Percentiles rank a stretch among this genome's conserved stretches.
Conservation (phyloP, 1,140 invertebrate species). For the Lepidurus packardi region DNA sequence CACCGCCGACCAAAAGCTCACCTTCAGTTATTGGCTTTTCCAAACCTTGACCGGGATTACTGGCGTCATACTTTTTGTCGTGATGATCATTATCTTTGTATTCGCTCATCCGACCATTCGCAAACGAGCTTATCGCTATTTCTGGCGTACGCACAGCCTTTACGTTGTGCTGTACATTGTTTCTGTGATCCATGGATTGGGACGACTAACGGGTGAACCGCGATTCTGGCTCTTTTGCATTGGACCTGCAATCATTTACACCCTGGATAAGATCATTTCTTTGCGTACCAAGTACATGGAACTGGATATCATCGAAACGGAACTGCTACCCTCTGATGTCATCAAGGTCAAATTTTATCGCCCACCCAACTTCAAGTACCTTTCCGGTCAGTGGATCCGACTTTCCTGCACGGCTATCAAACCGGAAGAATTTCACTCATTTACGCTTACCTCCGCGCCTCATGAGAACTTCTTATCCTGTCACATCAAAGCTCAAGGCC, state of each 20-base stretch:
- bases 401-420: conserved; percentile 87
- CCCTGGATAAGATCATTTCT: conserved; percentile 85
- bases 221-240: conserved; percentile 95
- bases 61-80: conserved; percentile 85
- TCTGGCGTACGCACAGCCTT: conserved; percentile 94
- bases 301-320: conserved; percentile 89
- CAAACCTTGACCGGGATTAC: conserved; percentile 89
- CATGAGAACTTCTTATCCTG: conserved; percentile 96
- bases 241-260: conserved; percentile 66
- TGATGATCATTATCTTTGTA: conserved; percentile 94
- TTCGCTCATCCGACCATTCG: conserved; percentile 93
- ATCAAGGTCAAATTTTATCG: conserved; percentile 88
- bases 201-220: conserved; percentile 82
- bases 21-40: conserved; percentile 90
- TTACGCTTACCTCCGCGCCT: conserved; percentile 95
- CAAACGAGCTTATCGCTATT: conserved; percentile 91
- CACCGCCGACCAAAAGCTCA: conserved; percentile 82
- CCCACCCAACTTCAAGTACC: conserved; percentile 92
- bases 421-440: conserved; percentile 92
- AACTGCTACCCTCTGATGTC: conserved; percentile 90
- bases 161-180: conserved; percentile 86
- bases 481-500: conserved; percentile 96
- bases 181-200: conserved; percentile 88
- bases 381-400: conserved; percentile 82
- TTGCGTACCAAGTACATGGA: conserved; percentile 88